Conservation (phyloP, 2,113 vertebrate genomes). For the Nymphicus hollandicus region DNA sequence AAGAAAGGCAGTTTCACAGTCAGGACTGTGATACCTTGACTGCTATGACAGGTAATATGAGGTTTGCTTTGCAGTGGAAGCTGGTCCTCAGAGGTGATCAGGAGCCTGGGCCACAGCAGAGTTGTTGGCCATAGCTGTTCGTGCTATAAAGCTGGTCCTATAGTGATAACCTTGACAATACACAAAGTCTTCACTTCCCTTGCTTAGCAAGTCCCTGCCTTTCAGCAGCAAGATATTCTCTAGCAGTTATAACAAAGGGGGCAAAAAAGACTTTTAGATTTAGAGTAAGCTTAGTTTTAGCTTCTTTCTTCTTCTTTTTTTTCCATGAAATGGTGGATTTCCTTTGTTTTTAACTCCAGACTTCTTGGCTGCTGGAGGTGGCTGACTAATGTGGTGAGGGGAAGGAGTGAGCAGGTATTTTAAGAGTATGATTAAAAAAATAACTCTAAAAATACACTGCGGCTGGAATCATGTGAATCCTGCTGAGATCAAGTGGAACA, state of each 20-base stretch:
- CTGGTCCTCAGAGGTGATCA: neutral
- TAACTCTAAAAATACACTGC: neutral
- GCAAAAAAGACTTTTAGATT: neutral
- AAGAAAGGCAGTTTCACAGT: neutral
- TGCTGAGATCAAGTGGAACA: neutral
- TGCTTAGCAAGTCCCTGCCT: neutral
- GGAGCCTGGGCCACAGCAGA: neutral
- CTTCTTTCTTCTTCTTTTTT: accelerated
- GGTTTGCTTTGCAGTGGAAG: neutral
- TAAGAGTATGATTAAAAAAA: neutral
- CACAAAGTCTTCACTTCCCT: neutral
- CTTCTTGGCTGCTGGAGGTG: neutral
- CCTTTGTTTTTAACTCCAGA: neutral
- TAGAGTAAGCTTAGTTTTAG: neutral
- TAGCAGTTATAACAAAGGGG: neutral
- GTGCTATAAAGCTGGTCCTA: neutral
- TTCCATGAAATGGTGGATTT: neutral
- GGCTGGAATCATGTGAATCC: neutral
- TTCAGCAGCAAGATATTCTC: neutral
- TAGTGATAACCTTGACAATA: neutral
- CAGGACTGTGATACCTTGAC: neutral
- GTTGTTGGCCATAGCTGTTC: neutral
- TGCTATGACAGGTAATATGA: neutral
- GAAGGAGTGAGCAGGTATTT: neutral
- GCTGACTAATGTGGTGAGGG: neutral